These are phyloP conservation scores for Amphiduros pacificus DNA, from an alignment of 2,888 invertebrate species.

Conservation along the genomic window DNA sequence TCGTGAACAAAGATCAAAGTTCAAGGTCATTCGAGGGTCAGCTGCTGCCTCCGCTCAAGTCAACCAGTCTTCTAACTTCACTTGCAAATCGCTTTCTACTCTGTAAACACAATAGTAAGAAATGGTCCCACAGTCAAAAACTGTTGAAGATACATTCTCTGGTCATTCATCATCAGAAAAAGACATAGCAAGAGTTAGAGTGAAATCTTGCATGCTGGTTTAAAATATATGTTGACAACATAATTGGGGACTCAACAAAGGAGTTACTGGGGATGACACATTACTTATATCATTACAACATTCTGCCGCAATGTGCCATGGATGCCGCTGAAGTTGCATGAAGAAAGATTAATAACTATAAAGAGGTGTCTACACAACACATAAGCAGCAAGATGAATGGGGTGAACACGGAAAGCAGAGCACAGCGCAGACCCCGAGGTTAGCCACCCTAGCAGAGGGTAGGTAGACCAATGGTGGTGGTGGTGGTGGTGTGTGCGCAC, in stretches of 20 bases:
- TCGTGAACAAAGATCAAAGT: too few relatives aligned
- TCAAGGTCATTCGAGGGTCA: slow-evolving; percentile 3
- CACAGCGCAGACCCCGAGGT: too few relatives aligned
- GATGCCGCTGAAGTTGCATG: too few relatives aligned
- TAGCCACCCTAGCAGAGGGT: too few relatives aligned
- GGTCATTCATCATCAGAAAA: neutral
- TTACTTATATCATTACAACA: too few relatives aligned
- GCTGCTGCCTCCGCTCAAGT: slow-evolving; percentile 15
- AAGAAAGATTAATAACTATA: neutral
- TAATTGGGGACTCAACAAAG: neutral
- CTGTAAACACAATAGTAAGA: slow-evolving; percentile 21
- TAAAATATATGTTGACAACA: neutral
- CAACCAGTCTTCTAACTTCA: slow-evolving; percentile 32
- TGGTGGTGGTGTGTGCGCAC: neutral
- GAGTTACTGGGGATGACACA: neutral
- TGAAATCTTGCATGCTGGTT: too few relatives aligned
- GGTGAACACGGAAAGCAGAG: neutral
- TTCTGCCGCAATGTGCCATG: too few relatives aligned
- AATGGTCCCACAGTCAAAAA: neutral
- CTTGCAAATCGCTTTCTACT: slow-evolving; percentile 37
- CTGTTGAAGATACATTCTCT: neutral
- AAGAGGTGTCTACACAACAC: neutral
- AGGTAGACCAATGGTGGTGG: neutral
- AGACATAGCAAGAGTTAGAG: neutral
- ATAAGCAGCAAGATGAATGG: slow-evolving; percentile 1